Percentiles rank a stretch among this genome's conserved stretches.
phyloP scores from a whole-genome alignment of 2,797 vertebrate genomes.

The Betta splendens region DNA sequence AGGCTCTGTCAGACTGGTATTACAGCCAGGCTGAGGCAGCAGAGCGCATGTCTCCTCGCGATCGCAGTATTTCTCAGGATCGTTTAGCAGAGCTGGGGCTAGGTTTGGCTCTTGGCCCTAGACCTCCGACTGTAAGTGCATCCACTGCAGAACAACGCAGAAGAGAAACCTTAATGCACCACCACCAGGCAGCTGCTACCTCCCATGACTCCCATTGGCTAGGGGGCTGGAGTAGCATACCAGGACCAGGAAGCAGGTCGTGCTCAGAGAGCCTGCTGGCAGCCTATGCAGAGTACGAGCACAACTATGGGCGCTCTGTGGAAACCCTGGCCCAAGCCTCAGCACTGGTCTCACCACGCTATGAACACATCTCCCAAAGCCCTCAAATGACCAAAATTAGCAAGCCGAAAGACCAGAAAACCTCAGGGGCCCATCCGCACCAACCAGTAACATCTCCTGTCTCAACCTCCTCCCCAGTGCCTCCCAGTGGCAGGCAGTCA shows the following conservation, averaged over 20 bases:
- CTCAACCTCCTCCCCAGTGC: constrained; percentile 18
- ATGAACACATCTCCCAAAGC: constrained; percentile 55
- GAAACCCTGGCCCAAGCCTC: constrained; percentile 84
- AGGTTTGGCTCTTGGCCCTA: constrained; percentile 47
- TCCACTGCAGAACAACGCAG: constrained; percentile 64
- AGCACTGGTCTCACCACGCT: constrained; percentile 75
- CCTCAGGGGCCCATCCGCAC: constrained; percentile 38
- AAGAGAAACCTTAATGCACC: constrained; percentile 83
- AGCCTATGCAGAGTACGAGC: constrained; percentile 76
- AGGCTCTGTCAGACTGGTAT: constrained; percentile 91
- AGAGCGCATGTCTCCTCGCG: constrained; percentile 80
- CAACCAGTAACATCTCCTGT: constrained; percentile 13
- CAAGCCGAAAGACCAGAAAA: constrained; percentile 35
- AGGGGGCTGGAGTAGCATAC: constrained; percentile 32
- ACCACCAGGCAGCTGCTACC: constrained; percentile 71
- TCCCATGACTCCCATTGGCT: constrained; percentile 70
- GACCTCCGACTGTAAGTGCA: constrained; percentile 45
- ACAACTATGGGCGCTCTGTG: constrained; percentile 83
- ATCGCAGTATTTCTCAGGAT: constrained; percentile 89
- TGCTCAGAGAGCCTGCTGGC: constrained; percentile 87
- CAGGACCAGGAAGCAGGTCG: constrained; percentile 64
- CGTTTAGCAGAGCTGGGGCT: constrained; percentile 76
- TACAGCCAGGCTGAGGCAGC: constrained; percentile 84
- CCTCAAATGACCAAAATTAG: constrained; percentile 24
- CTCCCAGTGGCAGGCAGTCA: constrained; percentile 44